Base-by-base conservation (phyloP, 2,113 vertebrate species). In the Petrocephalus microphthalmus region DNA sequence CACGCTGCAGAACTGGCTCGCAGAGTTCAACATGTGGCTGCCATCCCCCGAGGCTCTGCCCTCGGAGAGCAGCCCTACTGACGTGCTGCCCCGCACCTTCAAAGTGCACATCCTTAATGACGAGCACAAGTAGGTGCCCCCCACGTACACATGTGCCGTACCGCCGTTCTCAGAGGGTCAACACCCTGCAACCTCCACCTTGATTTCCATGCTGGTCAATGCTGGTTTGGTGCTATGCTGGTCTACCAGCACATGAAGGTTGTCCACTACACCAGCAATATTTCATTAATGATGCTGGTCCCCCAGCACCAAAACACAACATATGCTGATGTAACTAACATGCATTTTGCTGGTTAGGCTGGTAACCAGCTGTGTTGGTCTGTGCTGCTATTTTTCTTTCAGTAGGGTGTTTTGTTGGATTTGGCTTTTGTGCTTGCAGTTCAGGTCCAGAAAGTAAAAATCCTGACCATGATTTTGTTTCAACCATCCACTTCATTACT, bases 11-110 rank as follows among this genome's bases (percentile, higher is more conserved):
- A 99, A 99, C 92, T 99, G 98, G 98, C 91, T 99, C 90, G 96
- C 98, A 37, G 98, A 99, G 92, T 99, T 99, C 91, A 99, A 99
- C 92, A 95, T 98, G 91, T 99, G 98, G 98, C 97, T 99, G 42
- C 98, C 98, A 5, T 90, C 97, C 29, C 95, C 96, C 87, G 98
- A 99, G 92, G 93, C 95, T 53, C 94, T 98, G 89, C 92, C 97
- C 86, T 95, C 96, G 33, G 97, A 97, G 90, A 96, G 92, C n/a
- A 96, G 98, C 91, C 95, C 96, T 13, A 92, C 95, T 87, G 89
- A 97, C 29, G n/a, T 96, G 74, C 93, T 93, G 71, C 97, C 97
- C 5, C 97, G 98, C 49, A 87, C 93, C 88, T 99, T 99, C 93
- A 98, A 96, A 95, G 98, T 99, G 92, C 97, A 99, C 90, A 97